These are phyloP conservation scores for Epistrophe grossulariae DNA, from an alignment of 2,888 invertebrate genomes.

Conservation along the genomic window DNA sequence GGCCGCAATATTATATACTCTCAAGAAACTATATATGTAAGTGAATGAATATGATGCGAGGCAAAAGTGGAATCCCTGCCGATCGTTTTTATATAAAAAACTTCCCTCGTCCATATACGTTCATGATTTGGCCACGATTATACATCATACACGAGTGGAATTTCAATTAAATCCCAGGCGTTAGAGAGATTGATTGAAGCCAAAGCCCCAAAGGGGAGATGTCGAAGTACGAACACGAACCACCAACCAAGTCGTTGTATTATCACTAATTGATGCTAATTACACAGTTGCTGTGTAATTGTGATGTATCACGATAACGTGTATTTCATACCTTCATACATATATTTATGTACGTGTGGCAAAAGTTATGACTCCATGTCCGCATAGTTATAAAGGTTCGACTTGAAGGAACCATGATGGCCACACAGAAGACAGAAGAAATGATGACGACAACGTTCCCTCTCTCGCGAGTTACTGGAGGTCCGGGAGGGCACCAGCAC, in stretches of 20 bases:
- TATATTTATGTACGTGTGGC: constrained; percentile 47
- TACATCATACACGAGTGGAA: constrained; percentile 56
- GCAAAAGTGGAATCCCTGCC: constrained; percentile 40
- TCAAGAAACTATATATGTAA: constrained; percentile 13
- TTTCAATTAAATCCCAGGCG: constrained; percentile 74
- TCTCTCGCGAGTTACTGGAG: neutral
- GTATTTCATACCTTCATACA: constrained; percentile 4
- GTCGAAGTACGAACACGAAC: constrained; percentile 44
- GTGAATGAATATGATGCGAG: constrained; percentile 59
- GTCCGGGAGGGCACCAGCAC: constrained; percentile 44
- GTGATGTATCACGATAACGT: constrained; percentile 72
- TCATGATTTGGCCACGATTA: constrained; percentile 64
- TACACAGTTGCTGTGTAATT: constrained; percentile 73
- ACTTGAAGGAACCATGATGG: constrained; percentile 14
- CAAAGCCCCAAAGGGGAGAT: constrained; percentile 57
- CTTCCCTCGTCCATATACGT: constrained; percentile 28
- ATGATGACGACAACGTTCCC: constrained; percentile 65
- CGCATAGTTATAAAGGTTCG: constrained; percentile 16
- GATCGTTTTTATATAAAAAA: constrained; percentile 51
- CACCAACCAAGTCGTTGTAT: constrained; percentile 55
- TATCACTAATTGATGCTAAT: constrained; percentile 76
- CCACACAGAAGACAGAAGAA: constrained; percentile 35
- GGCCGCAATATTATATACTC: constrained; percentile 28
- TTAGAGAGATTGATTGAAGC: constrained; percentile 74
- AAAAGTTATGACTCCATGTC: constrained; percentile 59